These are phyloP conservation scores for Caranx ignobilis DNA, from an alignment of 2,113 vertebrate species.

Conservation along the genomic window DNA sequence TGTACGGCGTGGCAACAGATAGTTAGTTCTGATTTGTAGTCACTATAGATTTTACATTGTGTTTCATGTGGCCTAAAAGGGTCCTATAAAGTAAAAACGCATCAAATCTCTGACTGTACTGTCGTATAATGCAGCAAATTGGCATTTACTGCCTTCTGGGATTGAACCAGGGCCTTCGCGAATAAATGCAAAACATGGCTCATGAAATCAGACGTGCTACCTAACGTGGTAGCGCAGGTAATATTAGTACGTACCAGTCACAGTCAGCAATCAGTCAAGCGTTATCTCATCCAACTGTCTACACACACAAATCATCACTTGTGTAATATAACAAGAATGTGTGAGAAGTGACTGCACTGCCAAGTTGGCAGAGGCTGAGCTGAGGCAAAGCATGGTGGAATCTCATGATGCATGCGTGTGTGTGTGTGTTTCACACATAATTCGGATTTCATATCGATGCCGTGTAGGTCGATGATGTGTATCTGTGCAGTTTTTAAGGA, in stretches of 20 bases:
- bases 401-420: conserved; percentile 4
- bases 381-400: conserved; percentile 6
- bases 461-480: not conserved
- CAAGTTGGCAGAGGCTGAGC: conserved; percentile 48
- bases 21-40: not conserved
- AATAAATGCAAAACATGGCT: not conserved
- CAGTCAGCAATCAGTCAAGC: not conserved
- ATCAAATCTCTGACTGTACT: too few species aligned
- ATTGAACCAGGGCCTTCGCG: not conserved
- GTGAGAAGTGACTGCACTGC: conserved; percentile 26
- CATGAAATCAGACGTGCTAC: not conserved
- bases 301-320: conserved; percentile 22
- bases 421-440: not conserved
- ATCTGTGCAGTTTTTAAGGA: not conserved
- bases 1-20: not conserved
- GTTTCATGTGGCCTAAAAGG: too few species aligned
- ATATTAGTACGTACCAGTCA: not conserved
- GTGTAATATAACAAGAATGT: conserved; percentile 33
- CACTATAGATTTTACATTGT: not conserved
- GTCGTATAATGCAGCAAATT: too few species aligned
- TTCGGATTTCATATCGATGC: not conserved
- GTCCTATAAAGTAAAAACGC: too few species aligned
- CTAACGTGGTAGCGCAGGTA: not conserved
- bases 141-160: not conserved
- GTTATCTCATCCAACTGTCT: conserved; percentile 15